phyloP scores from a whole-genome alignment of 2,113 vertebrate genomes.

The Passer montanus region DNA sequence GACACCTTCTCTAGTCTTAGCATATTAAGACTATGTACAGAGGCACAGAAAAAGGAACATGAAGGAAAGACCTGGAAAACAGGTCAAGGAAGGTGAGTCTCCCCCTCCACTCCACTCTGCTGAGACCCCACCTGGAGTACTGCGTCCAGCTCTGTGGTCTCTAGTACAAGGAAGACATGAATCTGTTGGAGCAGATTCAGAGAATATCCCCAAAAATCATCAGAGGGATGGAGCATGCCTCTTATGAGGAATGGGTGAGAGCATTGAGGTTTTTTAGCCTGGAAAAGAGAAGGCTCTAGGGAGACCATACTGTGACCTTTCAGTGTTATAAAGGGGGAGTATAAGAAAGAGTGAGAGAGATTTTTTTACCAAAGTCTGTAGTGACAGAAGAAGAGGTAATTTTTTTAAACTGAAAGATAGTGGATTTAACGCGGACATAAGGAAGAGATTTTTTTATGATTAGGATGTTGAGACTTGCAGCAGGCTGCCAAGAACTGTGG shows the following conservation, averaged over 20 bases:
- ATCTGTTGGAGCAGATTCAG: background rate
- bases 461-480: background rate
- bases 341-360: fast-evolving
- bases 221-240: background rate
- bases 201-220: background rate
- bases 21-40: background rate
- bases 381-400: background rate
- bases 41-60: background rate
- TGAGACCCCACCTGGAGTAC: background rate
- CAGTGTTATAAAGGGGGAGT: background rate
- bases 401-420: background rate
- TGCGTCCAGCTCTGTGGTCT: background rate
- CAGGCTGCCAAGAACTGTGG: background rate
- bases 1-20: background rate
- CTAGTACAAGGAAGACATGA: background rate
- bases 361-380: background rate
- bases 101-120: fast-evolving
- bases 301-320: background rate
- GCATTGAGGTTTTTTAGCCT: background rate
- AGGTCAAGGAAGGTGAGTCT: background rate
- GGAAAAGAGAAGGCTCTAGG: background rate
- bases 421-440: background rate
- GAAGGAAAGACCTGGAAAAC: background rate
- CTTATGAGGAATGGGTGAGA: background rate
- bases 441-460: background rate